Evolutionary conservation across 1,140 invertebrate genomes (phyloP).

Genomic region (Micrasema longulum): DNA sequence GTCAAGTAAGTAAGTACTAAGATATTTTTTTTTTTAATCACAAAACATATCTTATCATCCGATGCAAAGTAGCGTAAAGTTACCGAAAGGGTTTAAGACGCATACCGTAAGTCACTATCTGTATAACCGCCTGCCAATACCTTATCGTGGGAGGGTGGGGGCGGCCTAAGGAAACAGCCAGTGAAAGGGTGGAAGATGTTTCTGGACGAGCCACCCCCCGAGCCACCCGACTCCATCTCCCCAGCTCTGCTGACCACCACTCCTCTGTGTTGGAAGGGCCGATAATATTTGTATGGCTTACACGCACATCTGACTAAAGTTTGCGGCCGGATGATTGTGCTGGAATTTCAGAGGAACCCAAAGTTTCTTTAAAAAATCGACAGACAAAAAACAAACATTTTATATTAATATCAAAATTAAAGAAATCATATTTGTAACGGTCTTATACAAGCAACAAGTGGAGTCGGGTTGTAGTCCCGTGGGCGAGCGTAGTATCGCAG

Average conservation of each 20-base stretch:
- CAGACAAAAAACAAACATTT: too few relatives aligned
- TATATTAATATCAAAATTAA: too few relatives aligned
- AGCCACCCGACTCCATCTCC: background rate
- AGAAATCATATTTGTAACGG: too few relatives aligned
- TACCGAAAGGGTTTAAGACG: constrained; percentile 53
- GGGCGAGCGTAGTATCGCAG: too few relatives aligned
- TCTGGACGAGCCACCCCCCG: constrained; percentile 1
- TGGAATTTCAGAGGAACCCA: constrained; percentile 21
- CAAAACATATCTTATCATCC: too few relatives aligned
- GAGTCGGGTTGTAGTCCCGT: too few relatives aligned
- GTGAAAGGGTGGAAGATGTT: constrained; percentile 1
- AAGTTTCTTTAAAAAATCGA: too few relatives aligned
- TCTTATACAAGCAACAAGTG: too few relatives aligned
- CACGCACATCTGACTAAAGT: constrained; percentile 47
- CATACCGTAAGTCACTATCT: constrained; percentile 51
- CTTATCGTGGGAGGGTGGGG: constrained; percentile 45
- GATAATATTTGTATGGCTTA: constrained; percentile 49
- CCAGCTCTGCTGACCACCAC: background rate
- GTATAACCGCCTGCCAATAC: constrained; percentile 54
- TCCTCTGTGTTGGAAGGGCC: constrained; percentile 30
- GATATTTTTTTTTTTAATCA: too few relatives aligned
- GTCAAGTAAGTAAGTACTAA: too few relatives aligned
- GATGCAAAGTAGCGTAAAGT: constrained; percentile 38
- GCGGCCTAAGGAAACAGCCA: background rate
- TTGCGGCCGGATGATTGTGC: constrained; percentile 29